Conservation (phyloP, 2,113 vertebrate genomes). For the Oncorhynchus masou region DNA sequence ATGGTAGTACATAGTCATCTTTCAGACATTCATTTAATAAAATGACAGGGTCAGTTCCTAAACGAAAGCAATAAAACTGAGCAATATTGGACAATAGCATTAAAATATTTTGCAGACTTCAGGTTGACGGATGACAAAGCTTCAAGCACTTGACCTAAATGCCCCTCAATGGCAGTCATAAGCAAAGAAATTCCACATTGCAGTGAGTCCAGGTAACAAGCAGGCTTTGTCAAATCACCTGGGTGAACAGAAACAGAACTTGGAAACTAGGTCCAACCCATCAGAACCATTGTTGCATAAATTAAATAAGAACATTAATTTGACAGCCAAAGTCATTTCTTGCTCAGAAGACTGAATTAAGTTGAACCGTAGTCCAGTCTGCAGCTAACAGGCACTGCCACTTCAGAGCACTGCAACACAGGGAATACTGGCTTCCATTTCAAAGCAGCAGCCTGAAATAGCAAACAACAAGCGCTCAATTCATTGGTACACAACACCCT, state of each 20-base stretch:
- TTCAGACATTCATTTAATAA: neutral
- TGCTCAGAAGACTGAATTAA: no score
- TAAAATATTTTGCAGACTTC: neutral
- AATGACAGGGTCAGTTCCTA: neutral
- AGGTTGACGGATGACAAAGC: neutral
- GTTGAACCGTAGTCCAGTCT: neutral
- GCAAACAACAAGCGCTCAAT: neutral
- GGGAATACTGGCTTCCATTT: neutral
- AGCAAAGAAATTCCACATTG: neutral
- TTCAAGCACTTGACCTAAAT: neutral
- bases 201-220: neutral
- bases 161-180: neutral
- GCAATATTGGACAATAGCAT: neutral
- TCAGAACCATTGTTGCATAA: no score
- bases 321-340: no score
- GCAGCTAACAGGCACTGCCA: neutral
- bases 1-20: neutral
- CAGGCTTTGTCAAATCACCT: no score
- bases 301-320: no score
- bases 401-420: neutral
- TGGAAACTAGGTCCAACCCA: no score
- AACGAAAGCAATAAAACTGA: neutral
- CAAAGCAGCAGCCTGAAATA: constrained; percentile 2
- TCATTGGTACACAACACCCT: no score
- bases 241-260: no score